Evolutionary conservation across 2,888 invertebrate species (phyloP).

Genomic region (Harmothoe impar): DNA sequence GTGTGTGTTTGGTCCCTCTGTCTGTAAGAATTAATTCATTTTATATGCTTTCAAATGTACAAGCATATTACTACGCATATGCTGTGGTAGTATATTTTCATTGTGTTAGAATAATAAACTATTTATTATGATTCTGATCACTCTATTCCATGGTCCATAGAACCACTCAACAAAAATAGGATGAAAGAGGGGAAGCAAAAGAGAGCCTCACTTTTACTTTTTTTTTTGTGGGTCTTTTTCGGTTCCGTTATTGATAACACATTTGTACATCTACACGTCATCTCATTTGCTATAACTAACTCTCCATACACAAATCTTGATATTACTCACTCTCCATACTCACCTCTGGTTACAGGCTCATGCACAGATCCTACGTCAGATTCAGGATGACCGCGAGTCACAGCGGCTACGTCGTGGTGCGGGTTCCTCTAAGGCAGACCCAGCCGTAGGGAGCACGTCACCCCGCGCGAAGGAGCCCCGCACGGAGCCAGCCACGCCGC

Average conservation of each 20-base stretch:
- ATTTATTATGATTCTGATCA: too few species aligned
- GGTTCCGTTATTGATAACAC: too few species aligned
- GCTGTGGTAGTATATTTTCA: too few species aligned
- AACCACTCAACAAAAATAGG: too few species aligned
- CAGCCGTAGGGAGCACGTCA: slow-evolving; percentile 27
- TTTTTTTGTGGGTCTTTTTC: too few species aligned
- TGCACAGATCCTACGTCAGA: slow-evolving; percentile 77
- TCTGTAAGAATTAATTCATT: too few species aligned
- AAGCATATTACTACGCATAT: too few species aligned
- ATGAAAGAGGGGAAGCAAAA: too few species aligned
- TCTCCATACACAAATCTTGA: background rate
- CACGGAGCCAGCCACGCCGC: slow-evolving; percentile 56
- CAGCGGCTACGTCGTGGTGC: slow-evolving; percentile 69
- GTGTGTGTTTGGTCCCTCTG: slow-evolving; percentile 43
- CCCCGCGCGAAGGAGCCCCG: slow-evolving; percentile 47
- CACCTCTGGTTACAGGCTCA: slow-evolving; percentile 75
- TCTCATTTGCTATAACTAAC: background rate
- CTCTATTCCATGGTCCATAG: too few species aligned
- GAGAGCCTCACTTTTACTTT: too few species aligned
- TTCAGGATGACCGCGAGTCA: slow-evolving; percentile 77
- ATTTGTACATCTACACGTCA: background rate
- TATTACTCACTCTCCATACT: background rate
- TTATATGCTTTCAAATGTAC: too few species aligned
- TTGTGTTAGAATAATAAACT: too few species aligned
- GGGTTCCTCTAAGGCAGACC: slow-evolving; percentile 65